Conservation (phyloP, 2,888 invertebrate species). For the Heliothis peltigera region DNA sequence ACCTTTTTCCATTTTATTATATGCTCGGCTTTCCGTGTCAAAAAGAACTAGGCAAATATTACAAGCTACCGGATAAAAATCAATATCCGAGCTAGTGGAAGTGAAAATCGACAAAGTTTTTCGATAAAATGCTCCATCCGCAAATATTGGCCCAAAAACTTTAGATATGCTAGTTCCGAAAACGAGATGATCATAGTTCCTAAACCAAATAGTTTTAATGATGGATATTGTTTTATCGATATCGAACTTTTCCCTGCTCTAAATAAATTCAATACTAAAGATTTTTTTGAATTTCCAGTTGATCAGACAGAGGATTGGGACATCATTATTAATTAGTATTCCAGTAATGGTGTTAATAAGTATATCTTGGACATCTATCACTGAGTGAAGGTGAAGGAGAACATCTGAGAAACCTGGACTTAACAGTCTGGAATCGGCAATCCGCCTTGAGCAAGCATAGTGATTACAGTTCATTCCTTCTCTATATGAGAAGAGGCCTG, state of each 20-base stretch:
- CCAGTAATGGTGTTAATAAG: too few relatives aligned
- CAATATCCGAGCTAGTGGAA: neutral
- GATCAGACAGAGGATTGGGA: neutral
- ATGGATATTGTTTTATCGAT: neutral
- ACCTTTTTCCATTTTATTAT: too few relatives aligned
- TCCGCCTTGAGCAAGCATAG: too few relatives aligned
- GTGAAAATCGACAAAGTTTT: constrained; percentile 11
- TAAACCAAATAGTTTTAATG: constrained; percentile 9
- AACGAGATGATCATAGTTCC: constrained; percentile 4
- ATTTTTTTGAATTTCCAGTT: neutral
- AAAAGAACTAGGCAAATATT: too few relatives aligned
- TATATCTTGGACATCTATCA: too few relatives aligned
- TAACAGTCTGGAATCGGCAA: too few relatives aligned
- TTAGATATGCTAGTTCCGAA: neutral
- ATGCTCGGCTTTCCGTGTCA: too few relatives aligned
- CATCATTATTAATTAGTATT: neutral
- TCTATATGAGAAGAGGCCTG: too few relatives aligned
- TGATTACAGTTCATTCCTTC: too few relatives aligned
- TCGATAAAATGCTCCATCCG: constrained; percentile 11
- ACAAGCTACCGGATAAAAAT: neutral
- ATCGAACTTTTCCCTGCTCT: neutral
- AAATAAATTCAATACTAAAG: neutral
- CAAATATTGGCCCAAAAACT: constrained; percentile 4
- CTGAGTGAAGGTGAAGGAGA: too few relatives aligned
- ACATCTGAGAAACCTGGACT: too few relatives aligned